Base-by-base conservation (phyloP, 2,113 vertebrate genomes). In the Cryptomyrus ogoouensis region DNA sequence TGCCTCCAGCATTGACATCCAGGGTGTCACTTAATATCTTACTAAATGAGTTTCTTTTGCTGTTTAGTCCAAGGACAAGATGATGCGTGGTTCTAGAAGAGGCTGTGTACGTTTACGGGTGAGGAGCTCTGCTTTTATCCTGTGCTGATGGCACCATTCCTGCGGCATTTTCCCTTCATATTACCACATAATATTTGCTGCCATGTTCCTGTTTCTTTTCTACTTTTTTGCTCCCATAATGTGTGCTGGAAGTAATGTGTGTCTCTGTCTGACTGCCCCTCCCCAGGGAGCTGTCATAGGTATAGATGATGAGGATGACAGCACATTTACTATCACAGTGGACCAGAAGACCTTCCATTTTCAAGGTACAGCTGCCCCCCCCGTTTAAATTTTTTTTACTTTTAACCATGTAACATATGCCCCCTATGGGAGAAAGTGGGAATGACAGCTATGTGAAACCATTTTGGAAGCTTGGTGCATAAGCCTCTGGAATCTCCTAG, bases 331-430 rank as follows among this genome's bases (percentile, higher is more conserved):
- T 94, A 99, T 99, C 96, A 99, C 98, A 93, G 98, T 99, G 96
- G 98, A 99, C 97, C 98, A 99, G 96, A 99, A 99, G 97, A 99
- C 98, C 96, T 99, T 99, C 96, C 98, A 99, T 97, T 99, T 99
- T 95, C 98, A 99, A 98, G 98, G 98, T 99, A 96, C 98, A 97
- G 93, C 44, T 39, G 5, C 35, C 21, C 0, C 17, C 77, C 49
- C 46, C n/a, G n/a, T n/a, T n/a, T n/a, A n/a, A n/a, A n/a, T n/a
- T n/a, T n/a, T n/a, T n/a, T n/a, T n/a, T n/a, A 39, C 35, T 84
- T 47, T 84, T 84, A 1, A 46, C 42, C 24, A 47, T 4, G 39
- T 27, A 21, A 77, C 21, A 46, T 50, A 27, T 85, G 44, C 83
- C 47, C 12, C 46, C 83, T 85, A 49, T 85, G 83, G 83, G 9